These are phyloP conservation scores for Zaprionus africanus DNA, from an alignment of 1,140 invertebrate genomes.

Conservation along the genomic window DNA sequence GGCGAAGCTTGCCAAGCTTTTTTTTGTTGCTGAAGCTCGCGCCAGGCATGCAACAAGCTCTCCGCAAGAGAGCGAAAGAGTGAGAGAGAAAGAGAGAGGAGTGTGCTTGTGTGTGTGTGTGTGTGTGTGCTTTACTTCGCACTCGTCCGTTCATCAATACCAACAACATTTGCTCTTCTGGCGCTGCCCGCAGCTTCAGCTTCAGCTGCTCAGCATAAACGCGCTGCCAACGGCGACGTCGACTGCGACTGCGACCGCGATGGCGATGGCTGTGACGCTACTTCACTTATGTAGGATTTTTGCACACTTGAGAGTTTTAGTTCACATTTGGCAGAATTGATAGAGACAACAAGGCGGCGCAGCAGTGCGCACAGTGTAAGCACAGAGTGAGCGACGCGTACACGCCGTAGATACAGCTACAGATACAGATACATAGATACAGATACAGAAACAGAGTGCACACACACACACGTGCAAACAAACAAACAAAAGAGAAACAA, in stretches of 20 bases:
- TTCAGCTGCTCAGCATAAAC: conserved; percentile 65
- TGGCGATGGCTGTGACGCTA: conserved; percentile 18
- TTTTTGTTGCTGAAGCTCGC: conserved; percentile 38
- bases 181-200: conserved; percentile 56
- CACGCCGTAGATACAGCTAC: conserved; percentile 36
- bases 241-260: conserved; percentile 4
- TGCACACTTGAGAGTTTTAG: conserved; percentile 81
- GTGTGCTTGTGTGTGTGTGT: conserved; percentile 1
- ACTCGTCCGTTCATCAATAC: conserved; percentile 28
- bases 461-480: conserved; percentile 5
- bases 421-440: conserved; percentile 41
- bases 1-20: conserved; percentile 46
- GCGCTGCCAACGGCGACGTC: conserved; percentile 35
- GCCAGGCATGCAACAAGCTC: conserved; percentile 72
- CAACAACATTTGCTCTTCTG: conserved; percentile 62
- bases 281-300: conserved; percentile 80
- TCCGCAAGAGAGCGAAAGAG: not conserved
- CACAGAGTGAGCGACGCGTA: conserved; percentile 31
- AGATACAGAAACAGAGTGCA: conserved; percentile 35
- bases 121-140: conserved; percentile 21
- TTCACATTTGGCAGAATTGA: conserved; percentile 78
- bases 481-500: conserved; percentile 13
- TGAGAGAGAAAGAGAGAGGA: not conserved
- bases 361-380: conserved; percentile 28
- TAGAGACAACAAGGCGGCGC: conserved; percentile 62